phyloP scores from a whole-genome alignment of 1,140 invertebrate species.

The Zophobas morio region DNA sequence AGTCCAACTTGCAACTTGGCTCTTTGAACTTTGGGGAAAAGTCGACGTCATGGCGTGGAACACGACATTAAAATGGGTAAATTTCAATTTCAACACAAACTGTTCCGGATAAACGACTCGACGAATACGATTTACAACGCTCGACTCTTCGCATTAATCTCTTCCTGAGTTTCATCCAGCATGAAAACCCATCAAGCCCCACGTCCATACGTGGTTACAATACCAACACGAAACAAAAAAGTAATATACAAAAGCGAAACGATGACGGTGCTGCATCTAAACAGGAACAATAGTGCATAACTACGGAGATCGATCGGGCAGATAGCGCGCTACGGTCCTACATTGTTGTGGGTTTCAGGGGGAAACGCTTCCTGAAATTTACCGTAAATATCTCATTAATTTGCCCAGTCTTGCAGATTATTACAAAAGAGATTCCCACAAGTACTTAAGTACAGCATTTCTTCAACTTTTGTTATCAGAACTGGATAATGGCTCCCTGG shows the following conservation, averaged over 20 bases:
- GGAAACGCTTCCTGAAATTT: conserved; percentile 39
- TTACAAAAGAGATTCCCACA: neutral
- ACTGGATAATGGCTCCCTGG: no score
- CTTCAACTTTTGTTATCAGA: no score
- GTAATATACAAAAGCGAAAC: conserved; percentile 39
- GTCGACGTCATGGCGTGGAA: conserved; percentile 15
- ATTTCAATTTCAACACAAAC: conserved; percentile 40
- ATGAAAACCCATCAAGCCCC: conserved; percentile 42
- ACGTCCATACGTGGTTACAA: conserved; percentile 42
- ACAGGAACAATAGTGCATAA: conserved; percentile 41
- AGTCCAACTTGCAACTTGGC: neutral
- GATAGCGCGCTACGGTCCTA: conserved; percentile 18
- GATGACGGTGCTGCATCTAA: conserved; percentile 39
- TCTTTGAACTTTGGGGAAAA: neutral
- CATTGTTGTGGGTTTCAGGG: conserved; percentile 39
- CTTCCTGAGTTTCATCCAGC: conserved; percentile 40
- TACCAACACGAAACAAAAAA: conserved; percentile 43
- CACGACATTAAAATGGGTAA: conserved; percentile 22
- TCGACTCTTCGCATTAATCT: conserved; percentile 32
- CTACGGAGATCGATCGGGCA: conserved; percentile 36
- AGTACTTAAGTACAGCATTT: no score
- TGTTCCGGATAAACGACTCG: conserved; percentile 31
- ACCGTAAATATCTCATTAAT: conserved; percentile 43
- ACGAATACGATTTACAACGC: conserved; percentile 30
- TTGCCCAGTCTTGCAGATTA: conserved; percentile 18